Evolutionary conservation across 2,888 invertebrate genomes (phyloP), one percentile per base, ranked within the genome.

Genomic region (Cepaea hortensis): DNA sequence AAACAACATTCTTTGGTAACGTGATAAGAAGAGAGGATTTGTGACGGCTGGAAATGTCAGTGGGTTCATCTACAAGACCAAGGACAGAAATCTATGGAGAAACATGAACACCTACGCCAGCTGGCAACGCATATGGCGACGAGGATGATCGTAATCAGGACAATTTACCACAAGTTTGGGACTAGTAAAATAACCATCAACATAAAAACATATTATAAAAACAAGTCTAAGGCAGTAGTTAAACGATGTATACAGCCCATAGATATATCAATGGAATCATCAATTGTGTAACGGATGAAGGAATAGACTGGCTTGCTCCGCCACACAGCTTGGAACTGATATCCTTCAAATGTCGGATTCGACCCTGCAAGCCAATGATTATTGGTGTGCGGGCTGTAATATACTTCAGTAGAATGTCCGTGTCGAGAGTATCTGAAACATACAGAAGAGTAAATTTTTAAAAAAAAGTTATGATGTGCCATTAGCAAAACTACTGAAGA

Each of bases 391-490:
- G 65, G 15, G 85, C 76, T 81, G 85, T 72, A 11, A 91, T 83
- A 85, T 91, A 91, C 4, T 89, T 87, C 6, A 77, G 86, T 20
- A 92, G 84, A 7, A 91, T 88, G 68, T 91, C 90, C 0, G 87
- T 82, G 82, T 91, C 91, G 20, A 91, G 82, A 13, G 88, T 87
- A 85, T 90, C 92, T 92, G 88, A 23, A 89, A 88, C 46, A 7
- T 79, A 1, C 35, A 35, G n/a, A 23, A 55, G 48, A 7, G 35
- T 35, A 35, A 35, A 35, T 35, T 35, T 35, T 35, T 35, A 55
- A 11, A 55, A 55, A 55, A 6, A 55, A 77, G n/a, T n/a, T 2
- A 77, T 77, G 11, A 20, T 15, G 6, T 77, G 5, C 15, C 0
- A 55, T 55, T 50, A 77, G 4, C n/a, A 48, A 77, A 50, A 35